Conservation (phyloP, 2,113 vertebrate genomes). For the Peromyscus maniculatus region DNA sequence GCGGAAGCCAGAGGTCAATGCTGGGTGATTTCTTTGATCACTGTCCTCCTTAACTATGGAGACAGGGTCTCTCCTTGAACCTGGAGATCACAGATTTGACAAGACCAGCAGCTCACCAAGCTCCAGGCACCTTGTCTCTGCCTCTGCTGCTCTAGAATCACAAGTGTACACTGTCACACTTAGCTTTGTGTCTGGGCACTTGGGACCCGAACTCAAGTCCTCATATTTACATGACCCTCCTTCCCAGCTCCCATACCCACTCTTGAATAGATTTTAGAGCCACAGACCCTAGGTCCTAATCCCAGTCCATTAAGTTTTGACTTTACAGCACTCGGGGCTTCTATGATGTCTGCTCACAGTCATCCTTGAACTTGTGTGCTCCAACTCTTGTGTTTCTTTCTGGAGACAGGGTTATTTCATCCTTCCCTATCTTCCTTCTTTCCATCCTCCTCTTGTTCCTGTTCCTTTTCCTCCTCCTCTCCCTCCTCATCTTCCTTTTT, state of each 20-base stretch:
- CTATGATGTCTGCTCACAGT: not conserved
- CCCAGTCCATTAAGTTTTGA: not conserved
- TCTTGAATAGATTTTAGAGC: not conserved
- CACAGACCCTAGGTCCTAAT: not conserved
- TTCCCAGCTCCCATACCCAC: not conserved
- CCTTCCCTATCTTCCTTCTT: not conserved
- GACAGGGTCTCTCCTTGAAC: not conserved
- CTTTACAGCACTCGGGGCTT: not conserved
- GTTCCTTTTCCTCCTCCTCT: not conserved
- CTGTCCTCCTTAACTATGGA: not conserved
- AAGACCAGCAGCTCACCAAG: not conserved
- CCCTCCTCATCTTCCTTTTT: not conserved
- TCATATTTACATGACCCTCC: not conserved
- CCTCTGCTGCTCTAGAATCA: not conserved
- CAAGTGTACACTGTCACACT: not conserved
- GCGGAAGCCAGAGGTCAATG: not conserved
- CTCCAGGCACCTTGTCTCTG: not conserved
- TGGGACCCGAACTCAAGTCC: not conserved
- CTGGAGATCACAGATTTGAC: not conserved
- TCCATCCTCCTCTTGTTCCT: not conserved
- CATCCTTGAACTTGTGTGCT: not conserved
- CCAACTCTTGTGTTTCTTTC: constrained; percentile 8
- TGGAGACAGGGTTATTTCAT: not conserved
- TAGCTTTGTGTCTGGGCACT: not conserved
- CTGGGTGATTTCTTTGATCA: not conserved